phyloP scores from a whole-genome alignment of 2,113 vertebrate genomes.

The Artemisiospiza belli region DNA sequence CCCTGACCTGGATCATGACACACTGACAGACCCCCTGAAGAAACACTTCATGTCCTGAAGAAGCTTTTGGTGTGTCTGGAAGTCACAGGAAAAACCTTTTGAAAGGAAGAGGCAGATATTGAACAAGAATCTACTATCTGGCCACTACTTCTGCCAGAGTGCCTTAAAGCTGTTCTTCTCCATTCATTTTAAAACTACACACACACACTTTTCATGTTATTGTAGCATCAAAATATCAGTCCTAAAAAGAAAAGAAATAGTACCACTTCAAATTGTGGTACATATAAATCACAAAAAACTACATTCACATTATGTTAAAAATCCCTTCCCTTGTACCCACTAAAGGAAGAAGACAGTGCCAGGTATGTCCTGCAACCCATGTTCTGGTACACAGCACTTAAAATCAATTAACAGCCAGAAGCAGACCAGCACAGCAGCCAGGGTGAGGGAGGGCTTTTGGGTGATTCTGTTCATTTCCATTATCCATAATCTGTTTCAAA shows the following conservation, averaged over 20 bases:
- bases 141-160: background rate
- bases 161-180: background rate
- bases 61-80: background rate
- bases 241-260: conserved; percentile 20
- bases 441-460: background rate
- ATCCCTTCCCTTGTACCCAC: conserved; percentile 22
- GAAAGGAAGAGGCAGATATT: background rate
- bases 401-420: background rate
- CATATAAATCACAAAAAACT: conserved; percentile 25
- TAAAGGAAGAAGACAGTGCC: background rate
- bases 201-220: conserved; percentile 22
- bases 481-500: background rate
- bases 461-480: background rate
- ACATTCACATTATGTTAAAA: conserved; percentile 42
- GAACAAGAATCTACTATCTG: background rate
- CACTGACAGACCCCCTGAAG: background rate
- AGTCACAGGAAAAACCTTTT: background rate
- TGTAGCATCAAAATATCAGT: conserved; percentile 27
- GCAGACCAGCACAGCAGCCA: background rate
- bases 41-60: background rate
- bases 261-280: conserved; percentile 33
- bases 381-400: background rate
- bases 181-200: conserved; percentile 21
- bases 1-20: background rate
- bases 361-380: background rate